A percentile compares a stretch with the other conserved stretches of the same genome.
phyloP scores from a whole-genome alignment of 2,888 invertebrate genomes.

The Pyrrhia umbra region DNA sequence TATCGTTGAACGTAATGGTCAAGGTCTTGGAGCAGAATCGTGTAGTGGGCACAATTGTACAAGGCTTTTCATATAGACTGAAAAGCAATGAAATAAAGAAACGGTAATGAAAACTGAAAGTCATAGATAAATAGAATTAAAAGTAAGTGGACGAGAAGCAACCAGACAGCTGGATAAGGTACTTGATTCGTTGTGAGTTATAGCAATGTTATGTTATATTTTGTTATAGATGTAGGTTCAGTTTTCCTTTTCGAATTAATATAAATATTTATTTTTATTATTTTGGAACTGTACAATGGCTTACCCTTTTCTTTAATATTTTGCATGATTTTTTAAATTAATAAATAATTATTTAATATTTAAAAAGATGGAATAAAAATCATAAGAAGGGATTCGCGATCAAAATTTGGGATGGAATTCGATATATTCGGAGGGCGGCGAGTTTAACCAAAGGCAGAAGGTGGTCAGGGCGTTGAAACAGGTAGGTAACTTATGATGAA shows the following conservation, averaged over 20 bases:
- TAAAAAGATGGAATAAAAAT: not conserved
- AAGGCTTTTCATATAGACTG: constrained; percentile 4
- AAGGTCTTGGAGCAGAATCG: not conserved
- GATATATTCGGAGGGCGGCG: constrained; percentile 18
- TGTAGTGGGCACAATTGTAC: not conserved
- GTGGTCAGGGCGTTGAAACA: constrained; percentile 22
- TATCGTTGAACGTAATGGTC: not conserved
- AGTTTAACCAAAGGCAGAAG: constrained; percentile 14
- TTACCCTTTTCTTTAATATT: constrained; percentile 38
- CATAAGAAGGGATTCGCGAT: constrained; percentile 23
- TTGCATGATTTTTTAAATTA: constrained; percentile 38
- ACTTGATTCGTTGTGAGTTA: constrained; percentile 12
- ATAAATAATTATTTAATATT: constrained; percentile 17
- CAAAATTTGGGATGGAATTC: constrained; percentile 35
- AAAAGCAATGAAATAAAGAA: not conserved
- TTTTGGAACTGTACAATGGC: constrained; percentile 37
- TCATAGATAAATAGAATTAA: not conserved
- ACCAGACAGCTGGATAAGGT: constrained; percentile 27
- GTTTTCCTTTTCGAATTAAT: constrained; percentile 19
- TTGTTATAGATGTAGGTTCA: constrained; percentile 3
- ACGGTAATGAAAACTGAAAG: not conserved
- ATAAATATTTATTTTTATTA: constrained; percentile 36
- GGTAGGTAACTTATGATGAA: constrained; percentile 52
- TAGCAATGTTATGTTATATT: constrained; percentile 10
- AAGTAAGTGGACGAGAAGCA: constrained; percentile 7